These are phyloP conservation scores for Odocoileus hemionus DNA, from an alignment of 2,113 vertebrate species.

Conservation along the genomic window DNA sequence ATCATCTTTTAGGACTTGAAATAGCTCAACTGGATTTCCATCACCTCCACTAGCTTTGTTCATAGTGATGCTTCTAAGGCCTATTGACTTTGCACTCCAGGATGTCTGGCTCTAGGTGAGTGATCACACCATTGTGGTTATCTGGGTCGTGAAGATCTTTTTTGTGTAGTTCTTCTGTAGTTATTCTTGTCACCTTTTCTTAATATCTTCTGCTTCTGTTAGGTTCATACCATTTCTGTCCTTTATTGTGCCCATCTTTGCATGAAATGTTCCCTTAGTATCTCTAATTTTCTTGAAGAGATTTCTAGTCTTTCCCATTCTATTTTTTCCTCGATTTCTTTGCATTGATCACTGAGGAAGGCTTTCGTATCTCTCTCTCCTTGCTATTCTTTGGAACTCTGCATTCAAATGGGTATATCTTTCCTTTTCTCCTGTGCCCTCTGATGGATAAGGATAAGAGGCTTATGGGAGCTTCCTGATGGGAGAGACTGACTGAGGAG, in stretches of 20 bases:
- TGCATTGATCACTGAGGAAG: not conserved
- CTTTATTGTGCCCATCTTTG: not conserved
- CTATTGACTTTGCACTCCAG: not conserved
- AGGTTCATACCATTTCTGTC: not conserved
- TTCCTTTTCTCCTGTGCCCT: not conserved
- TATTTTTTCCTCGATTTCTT: not conserved
- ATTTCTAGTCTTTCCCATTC: not conserved
- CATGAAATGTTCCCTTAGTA: not conserved
- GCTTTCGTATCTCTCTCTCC: not conserved
- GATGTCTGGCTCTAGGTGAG: not conserved
- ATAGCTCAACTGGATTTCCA: not conserved
- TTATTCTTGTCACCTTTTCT: not conserved
- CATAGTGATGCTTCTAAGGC: not conserved
- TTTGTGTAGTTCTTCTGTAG: not conserved
- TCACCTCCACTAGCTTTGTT: not conserved
- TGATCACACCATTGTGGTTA: not conserved
- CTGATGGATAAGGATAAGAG: too few relatives aligned
- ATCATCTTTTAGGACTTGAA: not conserved
- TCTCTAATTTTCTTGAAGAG: not conserved
- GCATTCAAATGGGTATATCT: not conserved
- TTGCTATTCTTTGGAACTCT: not conserved
- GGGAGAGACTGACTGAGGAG: too few relatives aligned
- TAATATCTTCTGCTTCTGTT: not conserved
- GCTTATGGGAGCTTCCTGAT: too few relatives aligned
- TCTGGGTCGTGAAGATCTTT: not conserved